Percentiles rank a stretch among this genome's conserved stretches.
These are phyloP conservation scores for Laodelphax striatellus DNA, from an alignment of 1,140 invertebrate genomes.

Conservation along the genomic window DNA sequence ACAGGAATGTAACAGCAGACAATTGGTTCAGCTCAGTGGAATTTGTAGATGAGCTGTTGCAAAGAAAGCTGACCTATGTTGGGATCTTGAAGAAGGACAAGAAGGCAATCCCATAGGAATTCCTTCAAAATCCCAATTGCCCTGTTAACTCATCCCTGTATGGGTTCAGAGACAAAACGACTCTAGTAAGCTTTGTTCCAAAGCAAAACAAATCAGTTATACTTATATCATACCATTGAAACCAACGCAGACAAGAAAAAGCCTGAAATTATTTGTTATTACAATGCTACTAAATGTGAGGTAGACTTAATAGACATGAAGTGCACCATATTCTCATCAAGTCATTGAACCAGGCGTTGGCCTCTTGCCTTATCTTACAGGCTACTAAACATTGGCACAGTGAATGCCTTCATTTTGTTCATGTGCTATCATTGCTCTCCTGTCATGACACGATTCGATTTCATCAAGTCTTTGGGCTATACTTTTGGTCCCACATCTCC, in stretches of 20 bases:
- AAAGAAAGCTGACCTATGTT: slow-evolving; percentile 13
- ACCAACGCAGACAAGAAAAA: slow-evolving; percentile 19
- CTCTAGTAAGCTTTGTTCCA: slow-evolving; percentile 24
- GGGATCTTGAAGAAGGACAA: slow-evolving; percentile 31
- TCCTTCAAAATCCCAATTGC: background rate
- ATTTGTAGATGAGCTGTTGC: slow-evolving; percentile 26
- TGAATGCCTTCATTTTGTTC: slow-evolving; percentile 17
- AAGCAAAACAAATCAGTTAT: slow-evolving; percentile 24
- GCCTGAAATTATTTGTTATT: slow-evolving; percentile 19
- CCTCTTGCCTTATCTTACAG: background rate
- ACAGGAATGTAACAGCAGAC: slow-evolving; percentile 27
- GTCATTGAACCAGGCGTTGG: background rate
- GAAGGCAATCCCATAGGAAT: slow-evolving; percentile 27
- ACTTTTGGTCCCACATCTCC: no score
- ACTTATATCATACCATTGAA: slow-evolving; percentile 19
- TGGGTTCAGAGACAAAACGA: slow-evolving; percentile 23
- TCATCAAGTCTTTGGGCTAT: no score
- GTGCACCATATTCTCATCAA: slow-evolving; percentile 2
- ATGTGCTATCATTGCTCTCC: slow-evolving; percentile 2
- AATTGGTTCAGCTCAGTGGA: slow-evolving; percentile 29
- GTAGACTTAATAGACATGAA: slow-evolving; percentile 9
- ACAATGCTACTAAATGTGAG: slow-evolving; percentile 4
- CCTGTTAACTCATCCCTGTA: background rate
- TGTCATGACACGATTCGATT: no score
- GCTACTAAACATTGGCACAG: slow-evolving; percentile 22